Conservation (phyloP, 1,140 invertebrate species). For the Diorhabda sublineata region DNA sequence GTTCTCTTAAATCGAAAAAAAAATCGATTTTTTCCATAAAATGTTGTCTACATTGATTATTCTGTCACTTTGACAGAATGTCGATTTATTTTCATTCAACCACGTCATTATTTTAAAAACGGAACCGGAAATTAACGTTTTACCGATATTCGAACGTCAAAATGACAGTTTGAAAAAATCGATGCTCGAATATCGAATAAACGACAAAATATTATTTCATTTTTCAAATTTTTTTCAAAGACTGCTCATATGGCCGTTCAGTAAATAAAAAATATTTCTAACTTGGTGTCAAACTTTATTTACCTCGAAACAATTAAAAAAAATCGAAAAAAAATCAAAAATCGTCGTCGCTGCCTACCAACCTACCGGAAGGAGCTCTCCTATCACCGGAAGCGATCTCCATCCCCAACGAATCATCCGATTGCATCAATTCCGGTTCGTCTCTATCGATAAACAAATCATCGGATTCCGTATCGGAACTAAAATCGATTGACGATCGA, state of each 20-base stretch:
- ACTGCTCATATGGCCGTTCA: constrained; percentile 28
- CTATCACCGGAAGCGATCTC: constrained; percentile 38
- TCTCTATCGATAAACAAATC: constrained; percentile 45
- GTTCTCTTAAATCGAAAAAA: too few relatives aligned
- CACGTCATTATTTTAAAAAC: too few relatives aligned
- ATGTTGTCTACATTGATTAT: too few relatives aligned
- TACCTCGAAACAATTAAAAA: not conserved
- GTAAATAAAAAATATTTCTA: constrained; percentile 22
- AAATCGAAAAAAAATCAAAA: constrained; percentile 32
- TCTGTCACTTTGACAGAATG: too few relatives aligned
- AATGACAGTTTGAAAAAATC: too few relatives aligned
- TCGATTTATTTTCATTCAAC: too few relatives aligned
- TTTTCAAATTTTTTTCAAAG: constrained; percentile 23
- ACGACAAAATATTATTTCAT: constrained; percentile 7
- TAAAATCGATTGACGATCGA: constrained; percentile 38
- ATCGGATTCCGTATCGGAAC: constrained; percentile 42
- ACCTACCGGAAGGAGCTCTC: constrained; percentile 31
- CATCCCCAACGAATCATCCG: constrained; percentile 44
- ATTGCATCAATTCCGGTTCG: constrained; percentile 44
- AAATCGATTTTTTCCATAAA: too few relatives aligned
- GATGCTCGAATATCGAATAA: too few relatives aligned
- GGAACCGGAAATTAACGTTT: too few relatives aligned
- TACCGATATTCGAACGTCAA: too few relatives aligned
- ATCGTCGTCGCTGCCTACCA: constrained; percentile 40
- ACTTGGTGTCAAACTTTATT: not conserved